These are phyloP conservation scores for Rosalia funebris DNA, from an alignment of 2,888 invertebrate genomes.

Conservation along the genomic window DNA sequence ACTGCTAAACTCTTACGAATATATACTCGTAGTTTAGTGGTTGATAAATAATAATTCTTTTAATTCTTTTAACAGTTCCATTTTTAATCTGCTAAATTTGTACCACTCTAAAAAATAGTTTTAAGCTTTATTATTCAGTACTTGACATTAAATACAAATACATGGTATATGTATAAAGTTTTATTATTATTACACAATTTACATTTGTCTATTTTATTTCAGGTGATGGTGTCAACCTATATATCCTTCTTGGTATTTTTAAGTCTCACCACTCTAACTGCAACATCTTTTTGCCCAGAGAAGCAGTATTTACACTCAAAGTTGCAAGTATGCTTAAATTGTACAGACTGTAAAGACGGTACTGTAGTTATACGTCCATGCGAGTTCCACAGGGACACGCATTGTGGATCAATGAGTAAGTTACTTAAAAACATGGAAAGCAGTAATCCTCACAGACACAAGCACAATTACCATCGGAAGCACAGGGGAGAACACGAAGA, in stretches of 20 bases:
- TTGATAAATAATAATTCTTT: too few species aligned
- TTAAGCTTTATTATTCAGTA: too few species aligned
- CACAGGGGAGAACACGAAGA: constrained; percentile 42
- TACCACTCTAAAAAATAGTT: too few species aligned
- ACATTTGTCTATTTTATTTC: constrained; percentile 52
- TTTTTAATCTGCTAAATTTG: too few species aligned
- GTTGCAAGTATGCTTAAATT: constrained; percentile 73
- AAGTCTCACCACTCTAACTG: constrained; percentile 45
- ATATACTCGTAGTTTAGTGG: too few species aligned
- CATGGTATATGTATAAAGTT: too few species aligned
- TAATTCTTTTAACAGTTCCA: too few species aligned
- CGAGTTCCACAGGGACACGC: constrained; percentile 78
- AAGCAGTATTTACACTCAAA: constrained; percentile 77
- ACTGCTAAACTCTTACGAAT: too few species aligned
- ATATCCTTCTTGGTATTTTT: constrained; percentile 48
- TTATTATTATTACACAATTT: too few species aligned
- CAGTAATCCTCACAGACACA: constrained; percentile 47
- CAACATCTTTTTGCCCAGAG: constrained; percentile 57
- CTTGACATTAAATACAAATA: too few species aligned
- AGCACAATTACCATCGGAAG: constrained; percentile 48
- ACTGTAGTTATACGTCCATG: constrained; percentile 77
- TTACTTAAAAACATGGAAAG: constrained; percentile 39
- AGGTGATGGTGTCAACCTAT: constrained; percentile 59
- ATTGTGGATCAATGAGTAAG: constrained; percentile 70
- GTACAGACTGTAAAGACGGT: constrained; percentile 74